A percentile compares a stretch with the other conserved stretches of the same genome.
phyloP scores from a whole-genome alignment of 2,113 vertebrate species.

The Eulacestoma nigropectus region DNA sequence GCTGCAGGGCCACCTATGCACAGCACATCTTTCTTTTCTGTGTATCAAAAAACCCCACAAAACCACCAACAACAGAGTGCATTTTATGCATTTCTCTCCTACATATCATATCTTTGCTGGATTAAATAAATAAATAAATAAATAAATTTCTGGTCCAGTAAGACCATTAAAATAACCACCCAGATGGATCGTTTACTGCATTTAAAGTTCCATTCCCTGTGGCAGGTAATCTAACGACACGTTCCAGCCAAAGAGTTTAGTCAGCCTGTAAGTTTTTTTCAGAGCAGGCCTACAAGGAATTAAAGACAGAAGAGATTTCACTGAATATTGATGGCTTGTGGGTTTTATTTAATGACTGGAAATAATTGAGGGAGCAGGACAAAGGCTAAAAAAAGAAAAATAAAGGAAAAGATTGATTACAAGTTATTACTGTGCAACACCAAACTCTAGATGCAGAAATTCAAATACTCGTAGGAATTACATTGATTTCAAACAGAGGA shows the following conservation, averaged over 20 bases:
- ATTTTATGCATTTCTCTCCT: not conserved
- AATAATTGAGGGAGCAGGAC: not conserved
- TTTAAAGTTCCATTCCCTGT: not conserved
- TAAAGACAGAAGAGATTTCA: not conserved
- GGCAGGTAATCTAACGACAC: not conserved
- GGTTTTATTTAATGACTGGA: not conserved
- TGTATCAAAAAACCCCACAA: not conserved
- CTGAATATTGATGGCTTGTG: not conserved
- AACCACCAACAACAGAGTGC: accelerated
- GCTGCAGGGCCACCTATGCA: not conserved
- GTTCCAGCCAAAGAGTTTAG: not conserved
- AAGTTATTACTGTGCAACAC: not conserved
- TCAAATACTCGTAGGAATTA: not conserved
- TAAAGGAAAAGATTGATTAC: not conserved
- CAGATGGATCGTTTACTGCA: not conserved
- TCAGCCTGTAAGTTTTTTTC: not conserved
- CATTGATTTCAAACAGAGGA: not conserved
- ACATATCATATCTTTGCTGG: not conserved
- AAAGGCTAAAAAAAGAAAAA: not conserved
- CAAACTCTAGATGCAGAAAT: not conserved
- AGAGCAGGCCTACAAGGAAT: not conserved
- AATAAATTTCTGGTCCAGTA: not conserved
- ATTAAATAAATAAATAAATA: not conserved
- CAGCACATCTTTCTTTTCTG: not conserved
- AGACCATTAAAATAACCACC: not conserved